Base-by-base conservation (phyloP, 1,140 invertebrate genomes). In the Bombus consobrinus region DNA sequence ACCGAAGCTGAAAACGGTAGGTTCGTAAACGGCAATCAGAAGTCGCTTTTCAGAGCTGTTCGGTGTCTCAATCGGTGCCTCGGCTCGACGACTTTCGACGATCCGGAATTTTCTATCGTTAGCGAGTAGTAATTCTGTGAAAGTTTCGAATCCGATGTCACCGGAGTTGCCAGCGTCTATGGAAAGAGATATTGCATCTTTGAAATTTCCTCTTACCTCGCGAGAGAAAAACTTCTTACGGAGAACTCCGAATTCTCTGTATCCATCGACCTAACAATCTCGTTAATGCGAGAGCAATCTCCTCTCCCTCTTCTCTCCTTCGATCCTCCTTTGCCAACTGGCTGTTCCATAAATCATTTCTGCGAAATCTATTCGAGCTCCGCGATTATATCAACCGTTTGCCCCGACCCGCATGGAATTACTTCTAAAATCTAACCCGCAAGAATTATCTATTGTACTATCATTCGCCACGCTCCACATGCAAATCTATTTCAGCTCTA, bases 51-150 rank as follows among this genome's bases (percentile, higher is more conserved):
- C 57, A 18, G 47, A 75, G 79, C 41, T 41, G 37, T 15, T 13
- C 28, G 22, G 77, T 68, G 32, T 28, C 22, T 32, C 8, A 12
- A 69, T 59, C 12, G 69, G n/a, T n/a, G n/a, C n/a, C n/a, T 12
- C 2, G 53, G 15, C 34, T 3, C 39, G 13, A 25, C 43, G 78
- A 53, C 18, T 68, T 53, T 53, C 78, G 15, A 53, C 68, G 53
- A 72, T 69, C 32, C 28, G 53, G 41, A 72, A 81, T 69, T 81
- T 81, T 81, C 80, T 81, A 64, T 82, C 81, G 81, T 82, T 82
- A 75, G 71, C 81, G 71, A 75, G 71, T 75, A 75, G 71, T 75
- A 75, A 82, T 82, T 82, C 41, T 37, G 13, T 9, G 57, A 82
- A 82, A 82, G 81, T 82, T 82, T 82, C 25, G 41, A 82, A 75